Base-by-base conservation (phyloP, 2,888 invertebrate genomes). In the Linyphia triangularis region DNA sequence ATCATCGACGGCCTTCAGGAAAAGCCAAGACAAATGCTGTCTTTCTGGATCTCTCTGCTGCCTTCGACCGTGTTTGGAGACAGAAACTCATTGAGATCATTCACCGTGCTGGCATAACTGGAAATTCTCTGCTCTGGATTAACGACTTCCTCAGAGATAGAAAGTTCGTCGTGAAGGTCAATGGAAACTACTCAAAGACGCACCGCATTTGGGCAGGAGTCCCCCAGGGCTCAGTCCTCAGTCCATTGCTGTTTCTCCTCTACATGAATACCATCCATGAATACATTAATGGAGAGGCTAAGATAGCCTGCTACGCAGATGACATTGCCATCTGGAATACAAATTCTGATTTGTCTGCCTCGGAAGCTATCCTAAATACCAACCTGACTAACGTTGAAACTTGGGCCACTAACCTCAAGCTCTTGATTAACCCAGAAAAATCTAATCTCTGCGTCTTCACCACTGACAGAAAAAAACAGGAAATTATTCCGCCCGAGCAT, bases 11-110 rank as follows among this genome's bases (percentile, higher is more conserved):
- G 69, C 33, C 6, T 10, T 69, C 19, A 30, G 26, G 19, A 9
- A 30, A 4, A n/a, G n/a, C n/a, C n/a, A n/a, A n/a, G n/a, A n/a
- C n/a, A n/a, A n/a, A n/a, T n/a, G n/a, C n/a, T n/a, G n/a, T n/a
- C n/a, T n/a, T n/a, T n/a, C n/a, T n/a, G n/a, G 37, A 69, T n/a
- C 16, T 69, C 7, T 69, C 19, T 16, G 69, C 37, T 10, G 69
- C 61, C 61, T 65, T 78, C 37, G 78, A 78, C 19, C 37, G 65
- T 16, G 43, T 65, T 7, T 78, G 63, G 72, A 19, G 72, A 10
- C 72, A 43, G 19, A 72, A 43, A 72, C 26, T 72, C 43, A 72
- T 72, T 24, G 13, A 40, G 16, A 40, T 72, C 24, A 72, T 72
- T 6, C 43, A 72, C 51, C 9, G 9, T 10, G 13, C 22, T 43